Evolutionary conservation across 2,888 invertebrate species (phyloP).

Genomic region (Pandemis corylana): DNA sequence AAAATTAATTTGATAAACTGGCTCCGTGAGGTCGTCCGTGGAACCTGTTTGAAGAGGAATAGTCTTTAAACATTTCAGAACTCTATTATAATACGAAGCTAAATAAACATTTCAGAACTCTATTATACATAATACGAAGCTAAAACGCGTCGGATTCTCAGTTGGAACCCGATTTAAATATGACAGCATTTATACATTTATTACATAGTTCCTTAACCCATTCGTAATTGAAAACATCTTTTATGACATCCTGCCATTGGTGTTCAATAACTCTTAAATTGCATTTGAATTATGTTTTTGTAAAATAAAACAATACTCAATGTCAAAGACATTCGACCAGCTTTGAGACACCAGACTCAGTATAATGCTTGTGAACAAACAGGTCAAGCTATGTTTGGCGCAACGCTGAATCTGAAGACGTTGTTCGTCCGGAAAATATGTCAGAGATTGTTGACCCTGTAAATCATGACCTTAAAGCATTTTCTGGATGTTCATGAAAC

Average conservation of each 20-base stretch:
- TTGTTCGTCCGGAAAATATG: no score
- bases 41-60: background rate
- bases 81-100: background rate
- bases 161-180: background rate
- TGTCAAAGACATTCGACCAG: no score
- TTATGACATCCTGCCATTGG: background rate
- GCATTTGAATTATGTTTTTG: no score
- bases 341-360: no score
- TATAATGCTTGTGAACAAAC: no score
- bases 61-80: constrained; percentile 1
- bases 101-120: background rate
- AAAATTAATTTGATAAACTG: constrained; percentile 6
- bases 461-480: no score
- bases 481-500: no score
- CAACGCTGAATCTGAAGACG: no score
- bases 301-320: no score
- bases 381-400: no score
- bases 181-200: background rate
- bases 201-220: background rate
- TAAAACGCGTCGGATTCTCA: background rate
- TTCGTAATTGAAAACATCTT: background rate
- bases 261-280: background rate
- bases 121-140: background rate
- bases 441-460: no score
- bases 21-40: background rate